Base-by-base conservation (phyloP, 2,113 vertebrate genomes). In the Capreolus pygargus region DNA sequence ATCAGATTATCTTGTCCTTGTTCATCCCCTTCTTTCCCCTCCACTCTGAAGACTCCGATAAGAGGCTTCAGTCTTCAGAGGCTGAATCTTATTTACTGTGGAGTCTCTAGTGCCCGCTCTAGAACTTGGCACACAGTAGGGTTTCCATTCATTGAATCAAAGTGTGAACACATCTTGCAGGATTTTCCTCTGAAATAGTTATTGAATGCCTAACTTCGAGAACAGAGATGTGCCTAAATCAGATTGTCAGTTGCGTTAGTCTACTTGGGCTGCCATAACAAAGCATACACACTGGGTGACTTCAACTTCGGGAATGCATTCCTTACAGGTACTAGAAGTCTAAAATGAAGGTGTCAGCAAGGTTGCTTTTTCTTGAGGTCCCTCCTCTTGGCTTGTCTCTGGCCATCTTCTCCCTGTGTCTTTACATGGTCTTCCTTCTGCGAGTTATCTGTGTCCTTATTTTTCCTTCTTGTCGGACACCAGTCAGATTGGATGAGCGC, bases 1-100 rank as follows among this genome's bases (percentile, higher is more conserved):
- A 17, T 0, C 64, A 54, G 0, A 30, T 25, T 3, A 3, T 39
- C 33, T 61, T 9, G 1, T 19, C 36, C 27, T 39, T 33, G 7
- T 58, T 57, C 23, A 3, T 6, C 61, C 19, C 17, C 36, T 57
- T 45, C 87, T 86, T 61, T 67, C 47, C 27, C 15, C 89, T 82
- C 36, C 15, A 2, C 52, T 19, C 76, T 13, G 19, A 60, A 50
- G 33, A 14, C 76, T 54, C 19, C 10, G 7, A n/a, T n/a, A n/a
- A n/a, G n/a, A n/a, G n/a, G n/a, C n/a, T n/a, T n/a, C n/a, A n/a
- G n/a, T n/a, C n/a, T n/a, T 60, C 82, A 39, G 27, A 93, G 13
- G 17, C 11, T 25, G 21, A 9, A 11, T 30, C 36, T 54, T 30
- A 6, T 10, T 93, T 64, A 61, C 89, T 43, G 1, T 28, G 1